These are phyloP conservation scores for Apodemus speciosus DNA, from an alignment of 2,113 vertebrate genomes.

Conservation along the genomic window DNA sequence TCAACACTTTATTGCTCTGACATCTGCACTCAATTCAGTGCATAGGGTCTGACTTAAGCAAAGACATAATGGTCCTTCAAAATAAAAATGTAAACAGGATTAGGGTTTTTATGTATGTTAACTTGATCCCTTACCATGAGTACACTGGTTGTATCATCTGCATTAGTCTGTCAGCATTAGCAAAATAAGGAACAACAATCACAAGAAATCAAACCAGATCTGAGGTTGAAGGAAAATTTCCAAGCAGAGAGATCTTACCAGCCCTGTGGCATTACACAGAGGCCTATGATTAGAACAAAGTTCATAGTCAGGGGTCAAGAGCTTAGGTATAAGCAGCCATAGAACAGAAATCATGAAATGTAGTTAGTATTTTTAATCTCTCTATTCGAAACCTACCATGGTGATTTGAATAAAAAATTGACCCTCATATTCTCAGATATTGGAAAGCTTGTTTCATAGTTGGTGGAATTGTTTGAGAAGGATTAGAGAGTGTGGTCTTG, in stretches of 20 bases:
- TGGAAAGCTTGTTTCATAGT: neutral
- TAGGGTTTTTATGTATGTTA: conserved; percentile 14
- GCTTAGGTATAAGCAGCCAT: neutral
- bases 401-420: neutral
- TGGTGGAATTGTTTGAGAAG: neutral
- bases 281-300: neutral
- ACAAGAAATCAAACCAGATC: neutral
- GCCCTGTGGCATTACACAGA: neutral
- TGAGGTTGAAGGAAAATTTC: neutral
- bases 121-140: neutral
- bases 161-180: neutral
- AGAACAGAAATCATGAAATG: neutral
- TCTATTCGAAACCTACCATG: neutral
- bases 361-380: conserved; percentile 34
- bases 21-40: conserved; percentile 69
- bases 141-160: conserved; percentile 8
- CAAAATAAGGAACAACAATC: conserved; percentile 46
- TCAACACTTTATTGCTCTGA: conserved; percentile 72
- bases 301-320: neutral
- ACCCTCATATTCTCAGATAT: neutral
- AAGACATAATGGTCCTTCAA: conserved; percentile 63
- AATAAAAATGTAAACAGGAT: conserved; percentile 66
- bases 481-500: neutral
- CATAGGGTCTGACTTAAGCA: conserved; percentile 68
- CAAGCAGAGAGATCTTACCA: neutral